Evolutionary conservation across 37 sponge, comb jelly and placozoan species (phyloP), one percentile per base, ranked within the genome.

Genomic region (Halisarca cf. caerulea): DNA sequence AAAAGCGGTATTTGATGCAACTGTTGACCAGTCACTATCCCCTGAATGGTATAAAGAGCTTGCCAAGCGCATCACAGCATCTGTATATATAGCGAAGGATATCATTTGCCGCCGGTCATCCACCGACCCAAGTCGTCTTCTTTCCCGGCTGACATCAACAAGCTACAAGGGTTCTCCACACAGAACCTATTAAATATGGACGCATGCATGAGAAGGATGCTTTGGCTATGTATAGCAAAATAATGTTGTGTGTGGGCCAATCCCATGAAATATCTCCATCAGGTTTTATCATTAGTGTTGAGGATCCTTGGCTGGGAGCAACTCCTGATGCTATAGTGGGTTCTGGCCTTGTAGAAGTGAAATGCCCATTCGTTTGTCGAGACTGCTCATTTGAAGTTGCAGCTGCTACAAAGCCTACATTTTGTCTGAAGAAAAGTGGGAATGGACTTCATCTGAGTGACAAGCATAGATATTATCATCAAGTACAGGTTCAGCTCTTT

Each of bases 401-500:
- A 47, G 79, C 79, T 40, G 47, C 79, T 51, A 51, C 18, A 36
- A 78, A 78, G 54, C 71, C 20, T 36, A 69, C 71, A 9, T 69
- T 69, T 69, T 69, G 71, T 14, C 33, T 9, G 71, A 32, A 69
- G 71, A 69, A 69, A 36, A 69, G 35, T 69, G 35, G 33, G 71
- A 69, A 69, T 35, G 71, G 71, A 69, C 71, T 69, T 69, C 71
- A 36, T 3, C 71, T 69, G 71, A 69, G 71, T 69, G 5, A 32
- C 4, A 78, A 47, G 53, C 79, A 78, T 78, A 44, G 28, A 27
- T 78, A 78, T 47, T 78, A 78, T 30, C 79, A 78, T 78, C 79
- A 78, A 8, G 79, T 78, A n/a, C 79, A 78, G 54, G 79, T 78
- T 5, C 79, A 78, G 79, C 79, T 78, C 47, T 78, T 78, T 78